Conservation (phyloP, 2,797 vertebrate species). For the Euthynnus affinis region DNA sequence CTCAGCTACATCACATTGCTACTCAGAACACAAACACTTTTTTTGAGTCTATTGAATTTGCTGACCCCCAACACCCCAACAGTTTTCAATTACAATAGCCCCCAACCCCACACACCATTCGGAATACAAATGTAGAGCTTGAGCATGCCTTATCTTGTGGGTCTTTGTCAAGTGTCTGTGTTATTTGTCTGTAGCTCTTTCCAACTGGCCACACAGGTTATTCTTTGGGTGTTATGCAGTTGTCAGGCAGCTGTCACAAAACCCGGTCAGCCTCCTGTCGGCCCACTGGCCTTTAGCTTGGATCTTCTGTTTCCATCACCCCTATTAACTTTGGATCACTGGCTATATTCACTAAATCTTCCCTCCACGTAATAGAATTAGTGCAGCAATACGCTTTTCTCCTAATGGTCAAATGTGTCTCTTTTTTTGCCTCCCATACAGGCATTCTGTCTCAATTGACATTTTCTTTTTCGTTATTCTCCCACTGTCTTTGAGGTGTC, state of each 20-base stretch:
- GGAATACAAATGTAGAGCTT: constrained; percentile 74
- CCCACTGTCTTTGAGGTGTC: constrained; percentile 71
- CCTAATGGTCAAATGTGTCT: constrained; percentile 54
- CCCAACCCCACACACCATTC: constrained; percentile 34
- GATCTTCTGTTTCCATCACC: constrained; percentile 76
- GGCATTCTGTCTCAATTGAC: constrained; percentile 52
- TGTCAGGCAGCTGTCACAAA: constrained; percentile 69
- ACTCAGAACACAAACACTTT: constrained; percentile 63
- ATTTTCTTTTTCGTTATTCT: constrained; percentile 53
- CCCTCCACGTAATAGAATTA: constrained; percentile 78
- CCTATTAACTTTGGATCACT: constrained; percentile 88
- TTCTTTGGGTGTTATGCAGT: constrained; percentile 56
- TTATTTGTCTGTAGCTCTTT: constrained; percentile 70
- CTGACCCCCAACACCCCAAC: constrained; percentile 65
- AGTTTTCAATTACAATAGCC: constrained; percentile 79
- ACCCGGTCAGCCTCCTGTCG: constrained; percentile 38
- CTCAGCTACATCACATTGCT: constrained; percentile 57
- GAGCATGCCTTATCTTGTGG: constrained; percentile 60
- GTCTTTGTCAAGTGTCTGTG: constrained; percentile 68
- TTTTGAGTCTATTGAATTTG: constrained; percentile 74
- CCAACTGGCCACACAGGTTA: constrained; percentile 55
- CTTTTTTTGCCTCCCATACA: constrained; percentile 8
- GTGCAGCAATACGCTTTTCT: constrained; percentile 49
- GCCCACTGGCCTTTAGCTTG: constrained; percentile 59
- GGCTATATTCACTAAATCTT: constrained; percentile 78